phyloP scores from a whole-genome alignment of 2,888 invertebrate genomes.

The Pharmacophagus antenor region DNA sequence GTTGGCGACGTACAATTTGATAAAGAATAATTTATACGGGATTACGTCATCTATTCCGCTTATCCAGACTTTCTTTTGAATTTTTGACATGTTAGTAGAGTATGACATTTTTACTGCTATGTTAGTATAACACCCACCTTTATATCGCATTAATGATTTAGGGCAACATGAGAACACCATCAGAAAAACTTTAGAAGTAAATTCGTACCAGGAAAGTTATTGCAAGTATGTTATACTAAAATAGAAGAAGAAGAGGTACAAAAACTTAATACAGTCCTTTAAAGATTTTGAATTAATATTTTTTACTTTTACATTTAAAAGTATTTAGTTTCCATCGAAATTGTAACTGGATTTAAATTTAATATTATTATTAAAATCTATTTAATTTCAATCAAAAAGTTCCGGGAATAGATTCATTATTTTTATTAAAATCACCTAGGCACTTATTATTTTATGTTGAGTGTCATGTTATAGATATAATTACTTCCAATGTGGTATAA shows the following conservation, averaged over 20 bases:
- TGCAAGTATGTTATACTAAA: no score
- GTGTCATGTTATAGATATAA: conserved; percentile 5
- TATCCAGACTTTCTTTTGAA: conserved; percentile 75
- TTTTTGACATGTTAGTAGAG: conserved; percentile 74
- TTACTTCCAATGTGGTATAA: conserved; percentile 18
- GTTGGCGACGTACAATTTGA: conserved; percentile 79
- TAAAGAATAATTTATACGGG: conserved; percentile 77
- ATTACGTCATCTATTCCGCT: conserved; percentile 76
- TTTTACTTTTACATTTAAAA: no score
- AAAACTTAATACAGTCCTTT: no score
- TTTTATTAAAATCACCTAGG: no score
- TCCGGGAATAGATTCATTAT: not conserved
- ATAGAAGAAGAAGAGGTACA: no score
- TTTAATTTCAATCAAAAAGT: no score
- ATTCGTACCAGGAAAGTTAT: conserved; percentile 1
- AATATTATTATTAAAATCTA: no score
- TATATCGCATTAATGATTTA: conserved; percentile 65
- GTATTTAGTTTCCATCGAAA: no score
- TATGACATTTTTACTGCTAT: conserved; percentile 69
- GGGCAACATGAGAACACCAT: conserved; percentile 42
- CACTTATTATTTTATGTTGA: not conserved
- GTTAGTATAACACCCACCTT: conserved; percentile 68
- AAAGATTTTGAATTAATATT: no score
- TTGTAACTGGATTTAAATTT: no score
- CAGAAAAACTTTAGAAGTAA: conserved; percentile 36